These are phyloP conservation scores for Kradibia gibbosae DNA, from an alignment of 1,140 invertebrate species.

Conservation along the genomic window DNA sequence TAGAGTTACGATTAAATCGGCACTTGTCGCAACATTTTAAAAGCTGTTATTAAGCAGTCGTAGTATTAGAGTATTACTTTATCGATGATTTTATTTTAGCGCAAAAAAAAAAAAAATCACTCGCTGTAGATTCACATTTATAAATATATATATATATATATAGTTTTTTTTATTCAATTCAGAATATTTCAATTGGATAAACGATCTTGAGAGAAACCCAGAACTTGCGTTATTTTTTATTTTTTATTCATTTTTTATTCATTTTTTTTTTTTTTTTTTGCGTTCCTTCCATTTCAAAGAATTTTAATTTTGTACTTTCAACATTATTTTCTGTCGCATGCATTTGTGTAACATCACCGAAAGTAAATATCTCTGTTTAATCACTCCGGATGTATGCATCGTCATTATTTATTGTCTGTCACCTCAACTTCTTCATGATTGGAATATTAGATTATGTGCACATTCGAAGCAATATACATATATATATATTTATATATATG, in stretches of 20 bases:
- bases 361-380: conserved; percentile 43
- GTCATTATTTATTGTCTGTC: conserved; percentile 60
- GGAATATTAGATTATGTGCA: not conserved
- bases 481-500: no score
- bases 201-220: conserved; percentile 29
- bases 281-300: not conserved
- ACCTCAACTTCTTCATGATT: conserved; percentile 35
- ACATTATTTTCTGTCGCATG: conserved; percentile 55
- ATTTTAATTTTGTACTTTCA: not conserved
- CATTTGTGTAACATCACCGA: conserved; percentile 55
- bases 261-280: conserved; percentile 13
- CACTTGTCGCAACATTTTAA: no score
- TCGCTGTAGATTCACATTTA: no score
- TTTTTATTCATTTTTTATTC: not conserved
- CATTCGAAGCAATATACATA: not conserved
- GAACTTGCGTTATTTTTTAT: no score
- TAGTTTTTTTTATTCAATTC: no score
- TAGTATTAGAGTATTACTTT: no score
- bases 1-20: no score
- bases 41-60: no score
- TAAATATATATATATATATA: no score
- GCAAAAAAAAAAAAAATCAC: no score
- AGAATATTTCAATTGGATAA: conserved; percentile 8
- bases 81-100: no score
- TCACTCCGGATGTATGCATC: conserved; percentile 61